phyloP scores from a whole-genome alignment of 1,140 invertebrate species.

The Asobara japonica region DNA sequence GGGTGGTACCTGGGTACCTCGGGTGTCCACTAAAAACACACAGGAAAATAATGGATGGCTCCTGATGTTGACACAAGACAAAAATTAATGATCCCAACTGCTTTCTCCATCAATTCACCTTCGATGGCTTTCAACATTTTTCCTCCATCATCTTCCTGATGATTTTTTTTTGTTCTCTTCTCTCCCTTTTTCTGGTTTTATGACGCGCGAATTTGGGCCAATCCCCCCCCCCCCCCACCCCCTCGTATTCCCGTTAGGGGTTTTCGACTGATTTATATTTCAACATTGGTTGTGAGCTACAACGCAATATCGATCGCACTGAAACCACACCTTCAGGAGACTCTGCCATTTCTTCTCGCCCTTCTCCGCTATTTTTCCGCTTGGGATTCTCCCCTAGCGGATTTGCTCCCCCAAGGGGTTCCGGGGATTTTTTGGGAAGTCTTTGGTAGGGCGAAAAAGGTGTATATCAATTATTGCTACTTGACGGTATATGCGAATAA shows the following conservation, averaged over 20 bases:
- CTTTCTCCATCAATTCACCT: constrained; percentile 3
- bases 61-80: constrained; percentile 9
- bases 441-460: too few relatives aligned
- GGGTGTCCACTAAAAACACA: background rate
- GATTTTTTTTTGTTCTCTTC: background rate
- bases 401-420: too few relatives aligned
- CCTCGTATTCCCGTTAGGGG: background rate
- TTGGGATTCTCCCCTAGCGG: too few relatives aligned
- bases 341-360: constrained; percentile 36
- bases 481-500: too few relatives aligned
- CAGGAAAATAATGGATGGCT: constrained; percentile 19
- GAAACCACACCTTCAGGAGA: constrained; percentile 28
- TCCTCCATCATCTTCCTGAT: background rate
- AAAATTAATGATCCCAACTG: constrained; percentile 24
- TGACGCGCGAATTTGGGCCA: constrained; percentile 10
- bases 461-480: too few relatives aligned
- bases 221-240: background rate
- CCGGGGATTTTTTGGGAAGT: too few relatives aligned
- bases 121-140: background rate
- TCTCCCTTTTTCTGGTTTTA: background rate
- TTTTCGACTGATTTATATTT: constrained; percentile 7
- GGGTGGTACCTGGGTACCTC: too few relatives aligned
- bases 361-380: too few relatives aligned
- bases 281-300: background rate
- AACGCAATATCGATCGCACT: constrained; percentile 23